Base-by-base conservation (phyloP, 2,113 vertebrate genomes). In the Herpetotheres cachinnans region DNA sequence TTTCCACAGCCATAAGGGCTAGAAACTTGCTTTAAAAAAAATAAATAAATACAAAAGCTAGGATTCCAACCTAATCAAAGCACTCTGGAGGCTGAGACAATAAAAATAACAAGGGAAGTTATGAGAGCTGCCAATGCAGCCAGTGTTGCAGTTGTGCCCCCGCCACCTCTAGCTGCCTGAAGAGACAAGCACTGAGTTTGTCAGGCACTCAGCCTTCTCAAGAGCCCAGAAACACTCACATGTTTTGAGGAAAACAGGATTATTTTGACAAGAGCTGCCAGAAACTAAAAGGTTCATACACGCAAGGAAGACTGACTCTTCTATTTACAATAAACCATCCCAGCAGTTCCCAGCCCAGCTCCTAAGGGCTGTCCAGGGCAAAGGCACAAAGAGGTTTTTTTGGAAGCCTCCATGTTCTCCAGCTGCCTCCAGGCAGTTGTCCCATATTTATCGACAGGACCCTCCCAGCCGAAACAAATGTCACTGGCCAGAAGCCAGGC, bases 231-330 rank as follows among this genome's bases (percentile, higher is more conserved):
- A 94, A 95, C 10, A 4, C 36, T 82, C 84, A 89, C 29, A 67
- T 62, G 46, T 91, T 93, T 90, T 94, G 74, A 94, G 63, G 74
- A 94, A 94, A 93, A 94, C 54, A 52, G 67, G 55, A 86, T 96
- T 95, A 86, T 96, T 96, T 96, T 93, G 84, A 93, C 59, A 93
- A 67, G 84, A 88, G 59, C 59, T 96, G 87, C 84, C 94, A 97
- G 58, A 84, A 97, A 79, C 74, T 58, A 34, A 88, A 90, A 96
- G 30, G 50, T 91, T 97, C 89, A 73, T 77, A 93, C 79, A 87
- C 1, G 7, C 2, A 0, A 94, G 70, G 62, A 91, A 89, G 74
- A 73, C 84, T 94, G 91, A 90, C 71, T 91, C 55, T 85, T 88
- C 54, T 91, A 89, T 66, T 95, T 81, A 83, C 78, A 95, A 78